Percentiles rank a stretch among this genome's conserved stretches.
Evolutionary conservation across 2,797 vertebrate species (phyloP).

Genomic region (Sarcoramphus papa): DNA sequence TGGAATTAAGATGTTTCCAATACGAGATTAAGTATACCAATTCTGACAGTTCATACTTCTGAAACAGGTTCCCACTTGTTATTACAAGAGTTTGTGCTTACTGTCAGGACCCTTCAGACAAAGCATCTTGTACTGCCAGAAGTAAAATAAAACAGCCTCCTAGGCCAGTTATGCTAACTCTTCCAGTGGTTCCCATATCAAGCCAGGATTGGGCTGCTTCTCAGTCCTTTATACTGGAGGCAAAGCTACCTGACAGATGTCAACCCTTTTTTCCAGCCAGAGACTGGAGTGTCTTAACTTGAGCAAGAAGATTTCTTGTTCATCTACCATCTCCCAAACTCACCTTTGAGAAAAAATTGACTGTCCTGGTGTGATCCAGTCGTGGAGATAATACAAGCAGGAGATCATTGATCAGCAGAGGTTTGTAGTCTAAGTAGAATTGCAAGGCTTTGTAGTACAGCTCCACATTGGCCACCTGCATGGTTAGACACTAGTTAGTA

Average conservation of each 20-base stretch:
- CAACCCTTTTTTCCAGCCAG: neutral
- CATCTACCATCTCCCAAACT: neutral
- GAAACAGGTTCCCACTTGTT: neutral
- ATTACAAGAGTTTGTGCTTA: neutral
- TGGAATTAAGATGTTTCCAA: slow-evolving; percentile 35
- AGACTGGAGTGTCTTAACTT: neutral
- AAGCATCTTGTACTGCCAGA: neutral
- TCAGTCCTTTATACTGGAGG: neutral
- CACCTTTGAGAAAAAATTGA: slow-evolving; percentile 88
- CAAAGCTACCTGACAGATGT: neutral
- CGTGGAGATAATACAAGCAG: slow-evolving; percentile 85
- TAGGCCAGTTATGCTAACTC: neutral
- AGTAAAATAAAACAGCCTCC: neutral
- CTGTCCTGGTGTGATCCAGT: slow-evolving; percentile 87
- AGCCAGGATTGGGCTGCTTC: neutral
- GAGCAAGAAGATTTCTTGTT: neutral
- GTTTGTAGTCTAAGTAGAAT: slow-evolving; percentile 90
- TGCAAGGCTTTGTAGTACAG: slow-evolving; percentile 89
- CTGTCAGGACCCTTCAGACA: neutral
- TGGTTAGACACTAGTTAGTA: neutral
- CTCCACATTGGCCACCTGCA: slow-evolving; percentile 89
- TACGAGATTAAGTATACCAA: neutral
- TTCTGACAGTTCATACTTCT: neutral
- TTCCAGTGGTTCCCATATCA: neutral
- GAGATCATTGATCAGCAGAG: slow-evolving; percentile 88